These are phyloP conservation scores for Andricus curvator DNA, from an alignment of 2,888 invertebrate species.

Conservation along the genomic window DNA sequence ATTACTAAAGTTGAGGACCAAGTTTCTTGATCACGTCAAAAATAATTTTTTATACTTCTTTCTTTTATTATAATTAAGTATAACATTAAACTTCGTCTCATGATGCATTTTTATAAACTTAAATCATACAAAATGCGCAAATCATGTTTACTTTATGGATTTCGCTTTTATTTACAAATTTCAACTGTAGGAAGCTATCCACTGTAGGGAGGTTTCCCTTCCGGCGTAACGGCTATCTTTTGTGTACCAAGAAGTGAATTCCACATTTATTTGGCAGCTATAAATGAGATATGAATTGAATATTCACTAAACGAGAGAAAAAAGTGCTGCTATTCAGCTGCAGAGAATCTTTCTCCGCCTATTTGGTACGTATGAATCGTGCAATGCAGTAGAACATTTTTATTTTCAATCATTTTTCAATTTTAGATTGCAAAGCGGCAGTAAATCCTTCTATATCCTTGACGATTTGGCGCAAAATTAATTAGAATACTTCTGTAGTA, in stretches of 20 bases:
- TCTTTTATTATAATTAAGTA: no score
- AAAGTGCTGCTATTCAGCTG: not conserved
- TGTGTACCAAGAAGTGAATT: not conserved
- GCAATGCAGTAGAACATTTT: not conserved
- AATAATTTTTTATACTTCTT: no score
- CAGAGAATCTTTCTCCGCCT: not conserved
- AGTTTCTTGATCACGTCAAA: no score
- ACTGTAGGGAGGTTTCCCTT: no score
- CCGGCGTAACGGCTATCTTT: not conserved
- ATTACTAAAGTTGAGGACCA: no score
- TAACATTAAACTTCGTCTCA: no score
- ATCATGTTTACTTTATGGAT: no score
- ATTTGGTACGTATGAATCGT: not conserved
- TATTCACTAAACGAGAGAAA: not conserved
- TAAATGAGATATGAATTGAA: not conserved
- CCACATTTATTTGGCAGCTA: not conserved
- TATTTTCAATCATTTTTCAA: not conserved
- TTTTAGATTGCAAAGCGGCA: not conserved
- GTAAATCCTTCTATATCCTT: not conserved
- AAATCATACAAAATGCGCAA: no score
- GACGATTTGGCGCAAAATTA: not conserved
- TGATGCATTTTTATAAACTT: no score
- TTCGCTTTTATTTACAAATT: not conserved
- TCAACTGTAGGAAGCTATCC: not conserved
- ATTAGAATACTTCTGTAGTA: not conserved